Conservation (phyloP, 2,797 vertebrate species). For the Liasis olivaceus region DNA sequence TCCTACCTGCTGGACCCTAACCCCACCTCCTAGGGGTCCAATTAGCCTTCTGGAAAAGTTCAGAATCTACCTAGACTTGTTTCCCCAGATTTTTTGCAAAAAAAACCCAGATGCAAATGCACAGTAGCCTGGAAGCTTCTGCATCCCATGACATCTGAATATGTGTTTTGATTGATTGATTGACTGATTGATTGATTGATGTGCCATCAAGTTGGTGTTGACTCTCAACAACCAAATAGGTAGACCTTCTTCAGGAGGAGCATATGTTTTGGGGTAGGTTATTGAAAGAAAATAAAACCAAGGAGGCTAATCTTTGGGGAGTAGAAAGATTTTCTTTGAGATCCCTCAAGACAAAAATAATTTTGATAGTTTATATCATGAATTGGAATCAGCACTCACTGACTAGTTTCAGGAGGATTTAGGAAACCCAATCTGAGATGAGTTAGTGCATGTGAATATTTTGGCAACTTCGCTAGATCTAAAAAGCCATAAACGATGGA, state of each 20-base stretch:
- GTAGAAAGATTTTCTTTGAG: neutral
- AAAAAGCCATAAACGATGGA: too few species aligned
- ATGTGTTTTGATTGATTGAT: neutral
- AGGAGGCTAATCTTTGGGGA: neutral
- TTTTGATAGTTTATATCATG: neutral
- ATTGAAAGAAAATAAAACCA: neutral
- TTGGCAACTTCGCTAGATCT: too few species aligned
- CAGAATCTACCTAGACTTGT: neutral
- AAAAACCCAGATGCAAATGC: neutral
- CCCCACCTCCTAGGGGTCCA: neutral
- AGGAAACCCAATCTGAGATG: neutral
- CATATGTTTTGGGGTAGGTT: neutral
- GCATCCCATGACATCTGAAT: neutral
- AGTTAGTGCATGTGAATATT: too few species aligned
- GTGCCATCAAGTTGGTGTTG: neutral
- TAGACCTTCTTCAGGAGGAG: neutral
- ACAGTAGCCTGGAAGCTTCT: neutral
- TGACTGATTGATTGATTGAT: neutral
- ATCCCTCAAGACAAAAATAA: neutral
- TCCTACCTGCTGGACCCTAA: neutral
- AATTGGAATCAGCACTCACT: too few species aligned
- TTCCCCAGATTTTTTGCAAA: neutral
- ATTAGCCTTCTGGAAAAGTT: neutral
- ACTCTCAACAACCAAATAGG: neutral
- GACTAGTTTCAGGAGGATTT: neutral